Evolutionary conservation across 1,140 invertebrate species (phyloP), one percentile per base, ranked within the genome.

Genomic region (Leptoteleia sp.): DNA sequence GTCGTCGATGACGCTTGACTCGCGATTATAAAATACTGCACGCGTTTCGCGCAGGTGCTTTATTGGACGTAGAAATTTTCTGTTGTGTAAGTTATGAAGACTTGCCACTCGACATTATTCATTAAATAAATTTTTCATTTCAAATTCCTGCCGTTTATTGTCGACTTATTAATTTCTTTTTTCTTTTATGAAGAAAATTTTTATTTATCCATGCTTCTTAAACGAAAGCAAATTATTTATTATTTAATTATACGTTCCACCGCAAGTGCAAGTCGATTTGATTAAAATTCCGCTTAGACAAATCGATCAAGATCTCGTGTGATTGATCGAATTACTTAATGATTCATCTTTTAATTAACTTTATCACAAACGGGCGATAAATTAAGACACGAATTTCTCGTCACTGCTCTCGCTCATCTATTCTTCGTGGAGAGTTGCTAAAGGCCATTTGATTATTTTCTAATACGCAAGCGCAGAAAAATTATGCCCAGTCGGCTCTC

Each of bases 1-100:
- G 64, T 59, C 61, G 48, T 45, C 75, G 52, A 83, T 81, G 79
- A 79, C 76, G 79, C 73, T 73, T 77, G 48, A 75, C 62, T 65
- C 27, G 52, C 38, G 70, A 79, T 79, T 75, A 79, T 71, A 79
- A 73, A 76, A 79, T 75, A 71, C 62, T 71, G 65, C 67, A 71
- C 62, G 59, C 65, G 50, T 59, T 57, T 42, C 35, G 57, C 13
- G 47, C 62, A 68, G 73, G 47, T 62, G 62, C 43, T 76, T 61
- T 40, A 54, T 61, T 47, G 45, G 13, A 59, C 9, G 11, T 61
- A 67, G 62, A 76, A 76, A 76, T 65, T 38, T 9, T 1, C 13
- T 1, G 50, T 65, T 76, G 71, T 67, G 35, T 54, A 67, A 67
- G 61, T 29, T 64, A 38, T 38, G 29, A 68, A 48, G 37, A 43